These are phyloP conservation scores for Idaea aversata DNA, from an alignment of 2,888 invertebrate species.

Conservation along the genomic window DNA sequence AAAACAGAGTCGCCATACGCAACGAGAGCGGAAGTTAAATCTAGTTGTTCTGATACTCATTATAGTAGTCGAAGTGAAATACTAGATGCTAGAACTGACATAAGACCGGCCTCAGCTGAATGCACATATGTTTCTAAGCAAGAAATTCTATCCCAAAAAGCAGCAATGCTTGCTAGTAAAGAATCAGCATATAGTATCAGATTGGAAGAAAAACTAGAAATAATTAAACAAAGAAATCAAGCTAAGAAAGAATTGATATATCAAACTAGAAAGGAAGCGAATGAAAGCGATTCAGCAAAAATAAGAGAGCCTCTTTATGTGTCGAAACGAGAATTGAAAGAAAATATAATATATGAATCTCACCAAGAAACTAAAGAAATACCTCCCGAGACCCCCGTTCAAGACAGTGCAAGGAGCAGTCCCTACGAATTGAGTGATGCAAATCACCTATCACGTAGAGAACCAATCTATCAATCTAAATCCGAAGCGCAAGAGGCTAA, in stretches of 20 bases:
- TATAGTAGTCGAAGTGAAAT: constrained; percentile 56
- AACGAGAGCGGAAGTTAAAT: constrained; percentile 64
- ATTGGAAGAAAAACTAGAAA: constrained; percentile 74
- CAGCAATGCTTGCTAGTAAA: constrained; percentile 69
- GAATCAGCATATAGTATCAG: constrained; percentile 62
- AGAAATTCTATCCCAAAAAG: constrained; percentile 76
- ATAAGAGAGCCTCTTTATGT: constrained; percentile 74
- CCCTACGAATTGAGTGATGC: constrained; percentile 76
- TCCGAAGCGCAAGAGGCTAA: constrained; percentile 49
- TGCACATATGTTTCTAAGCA: constrained; percentile 76
- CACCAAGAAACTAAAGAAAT: constrained; percentile 70
- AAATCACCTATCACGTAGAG: constrained; percentile 73
- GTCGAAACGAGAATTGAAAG: constrained; percentile 75
- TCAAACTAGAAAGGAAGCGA: constrained; percentile 73
- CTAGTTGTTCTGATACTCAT: constrained; percentile 68
- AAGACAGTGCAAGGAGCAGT: constrained; percentile 62
- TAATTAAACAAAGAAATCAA: constrained; percentile 76
- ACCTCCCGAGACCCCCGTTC: constrained; percentile 34
- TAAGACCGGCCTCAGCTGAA: constrained; percentile 69
- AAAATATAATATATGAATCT: constrained; percentile 76
- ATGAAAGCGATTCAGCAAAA: constrained; percentile 68
- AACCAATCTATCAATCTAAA: constrained; percentile 72
- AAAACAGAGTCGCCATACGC: constrained; percentile 68
- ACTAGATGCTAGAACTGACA: constrained; percentile 52
- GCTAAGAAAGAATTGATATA: constrained; percentile 78